phyloP scores from a whole-genome alignment of 2,888 invertebrate species.

The Harmothoe impar region DNA sequence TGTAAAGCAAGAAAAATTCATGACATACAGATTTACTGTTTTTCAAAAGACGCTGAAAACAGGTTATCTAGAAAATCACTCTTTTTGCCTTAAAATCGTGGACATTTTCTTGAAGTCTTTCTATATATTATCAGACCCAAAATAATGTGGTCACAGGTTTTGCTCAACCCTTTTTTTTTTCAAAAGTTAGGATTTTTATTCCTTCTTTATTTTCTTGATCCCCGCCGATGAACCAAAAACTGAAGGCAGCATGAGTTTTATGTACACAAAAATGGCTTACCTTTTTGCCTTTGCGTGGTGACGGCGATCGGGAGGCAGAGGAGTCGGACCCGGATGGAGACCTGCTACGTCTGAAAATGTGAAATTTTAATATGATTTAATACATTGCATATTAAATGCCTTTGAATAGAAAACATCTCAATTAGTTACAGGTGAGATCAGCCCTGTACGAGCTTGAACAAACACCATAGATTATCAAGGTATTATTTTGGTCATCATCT shows the following conservation, averaged over 20 bases:
- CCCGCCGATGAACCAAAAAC: no score
- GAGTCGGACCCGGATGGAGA: slow-evolving; percentile 24
- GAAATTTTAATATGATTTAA: no score
- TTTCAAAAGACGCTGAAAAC: no score
- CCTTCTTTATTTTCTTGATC: no score
- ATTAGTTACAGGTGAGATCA: background rate
- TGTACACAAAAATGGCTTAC: background rate
- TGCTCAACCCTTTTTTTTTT: no score
- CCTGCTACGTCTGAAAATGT: slow-evolving; percentile 36
- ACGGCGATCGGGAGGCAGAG: slow-evolving; percentile 10
- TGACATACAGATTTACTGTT: no score
- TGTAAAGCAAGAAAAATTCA: background rate
- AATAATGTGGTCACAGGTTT: no score
- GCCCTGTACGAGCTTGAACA: slow-evolving; percentile 32
- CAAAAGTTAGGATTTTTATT: no score
- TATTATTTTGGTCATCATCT: background rate
- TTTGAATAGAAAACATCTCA: background rate
- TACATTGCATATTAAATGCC: background rate
- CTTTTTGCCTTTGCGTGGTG: background rate
- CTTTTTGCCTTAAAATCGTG: background rate
- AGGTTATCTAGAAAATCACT: no score
- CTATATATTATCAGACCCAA: no score
- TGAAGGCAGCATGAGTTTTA: no score
- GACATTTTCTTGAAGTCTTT: no score
- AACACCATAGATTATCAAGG: slow-evolving; percentile 12